A percentile compares a stretch with the other conserved stretches of the same genome.
phyloP scores from a whole-genome alignment of 1,140 invertebrate genomes.

The Littorina saxatilis region DNA sequence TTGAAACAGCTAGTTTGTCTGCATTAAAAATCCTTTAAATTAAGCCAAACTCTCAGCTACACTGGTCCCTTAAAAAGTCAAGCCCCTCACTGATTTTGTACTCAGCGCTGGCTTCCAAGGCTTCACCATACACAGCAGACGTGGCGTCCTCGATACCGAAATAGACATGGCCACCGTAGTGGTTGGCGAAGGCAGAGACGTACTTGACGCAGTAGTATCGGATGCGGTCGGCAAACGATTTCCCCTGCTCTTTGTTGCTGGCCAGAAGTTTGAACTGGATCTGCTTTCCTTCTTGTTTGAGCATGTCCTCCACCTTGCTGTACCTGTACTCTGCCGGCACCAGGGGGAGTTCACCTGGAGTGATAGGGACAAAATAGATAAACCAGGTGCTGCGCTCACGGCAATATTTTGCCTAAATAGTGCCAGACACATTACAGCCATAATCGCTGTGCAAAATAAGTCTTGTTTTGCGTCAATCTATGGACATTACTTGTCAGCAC shows the following conservation, averaged over 20 bases:
- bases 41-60: too few species aligned
- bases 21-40: too few species aligned
- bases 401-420: too few species aligned
- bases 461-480: too few species aligned
- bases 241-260: conserved; percentile 21
- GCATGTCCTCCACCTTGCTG: conserved; percentile 49
- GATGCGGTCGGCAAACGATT: conserved; percentile 56
- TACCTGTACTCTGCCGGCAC: conserved; percentile 56
- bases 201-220: conserved; percentile 58
- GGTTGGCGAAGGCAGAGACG: conserved; percentile 66
- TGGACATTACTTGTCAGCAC: too few species aligned
- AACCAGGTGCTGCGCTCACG: too few species aligned
- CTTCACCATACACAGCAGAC: conserved; percentile 59
- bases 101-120: neutral
- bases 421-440: too few species aligned
- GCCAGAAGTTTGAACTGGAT: conserved; percentile 67
- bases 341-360: conserved; percentile 51
- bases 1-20: too few species aligned
- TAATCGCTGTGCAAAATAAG: too few species aligned
- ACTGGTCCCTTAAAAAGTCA: too few species aligned
- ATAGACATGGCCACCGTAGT: conserved; percentile 69
- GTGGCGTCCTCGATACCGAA: conserved; percentile 66
- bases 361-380: too few species aligned
- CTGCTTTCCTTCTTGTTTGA: conserved; percentile 69
- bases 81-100: conserved; percentile 2